A percentile compares a stretch with the other conserved stretches of the same genome.
Evolutionary conservation across 2,113 vertebrate genomes (phyloP).

Genomic region (Hucho hucho): DNA sequence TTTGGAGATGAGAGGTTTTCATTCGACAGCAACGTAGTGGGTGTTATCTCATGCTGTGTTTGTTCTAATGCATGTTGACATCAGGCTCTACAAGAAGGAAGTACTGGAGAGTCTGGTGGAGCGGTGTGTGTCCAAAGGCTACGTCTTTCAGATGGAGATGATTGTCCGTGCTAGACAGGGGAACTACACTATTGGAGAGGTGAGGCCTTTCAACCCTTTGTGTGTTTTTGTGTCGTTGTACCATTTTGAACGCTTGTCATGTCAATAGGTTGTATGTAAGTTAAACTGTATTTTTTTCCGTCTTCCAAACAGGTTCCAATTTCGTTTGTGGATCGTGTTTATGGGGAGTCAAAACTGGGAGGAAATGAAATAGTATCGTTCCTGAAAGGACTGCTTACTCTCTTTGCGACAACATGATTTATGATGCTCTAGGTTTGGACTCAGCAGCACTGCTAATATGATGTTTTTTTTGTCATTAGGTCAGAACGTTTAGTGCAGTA

Average conservation of each 20-base stretch:
- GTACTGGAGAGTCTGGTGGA: slow-evolving; percentile 88
- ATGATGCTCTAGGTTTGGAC: neutral
- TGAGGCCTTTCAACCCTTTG: slow-evolving; percentile 40
- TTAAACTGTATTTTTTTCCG: neutral
- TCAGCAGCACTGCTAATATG: neutral
- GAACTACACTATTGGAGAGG: slow-evolving; percentile 89
- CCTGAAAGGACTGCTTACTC: slow-evolving; percentile 88
- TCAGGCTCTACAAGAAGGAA: slow-evolving; percentile 90
- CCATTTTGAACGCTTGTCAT: neutral
- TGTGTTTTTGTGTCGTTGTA: neutral
- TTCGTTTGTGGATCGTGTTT: slow-evolving; percentile 97
- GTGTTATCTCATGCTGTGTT: neutral
- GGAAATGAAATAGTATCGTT: slow-evolving; percentile 97
- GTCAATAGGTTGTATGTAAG: neutral
- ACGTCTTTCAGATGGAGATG: slow-evolving; percentile 99
- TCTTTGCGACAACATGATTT: slow-evolving; percentile 92
- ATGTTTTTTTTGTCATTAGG: neutral
- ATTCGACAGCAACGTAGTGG: neutral
- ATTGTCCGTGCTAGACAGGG: slow-evolving; percentile 92
- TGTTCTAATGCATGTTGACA: neutral
- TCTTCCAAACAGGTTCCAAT: slow-evolving; percentile 86
- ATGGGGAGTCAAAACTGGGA: slow-evolving; percentile 97
- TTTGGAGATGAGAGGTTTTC: no score
- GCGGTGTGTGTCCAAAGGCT: slow-evolving; percentile 94
- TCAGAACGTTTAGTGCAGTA: slow-evolving; percentile 6